phyloP scores from a whole-genome alignment of 2,888 invertebrate species.

The Bedellia somnulentella region DNA sequence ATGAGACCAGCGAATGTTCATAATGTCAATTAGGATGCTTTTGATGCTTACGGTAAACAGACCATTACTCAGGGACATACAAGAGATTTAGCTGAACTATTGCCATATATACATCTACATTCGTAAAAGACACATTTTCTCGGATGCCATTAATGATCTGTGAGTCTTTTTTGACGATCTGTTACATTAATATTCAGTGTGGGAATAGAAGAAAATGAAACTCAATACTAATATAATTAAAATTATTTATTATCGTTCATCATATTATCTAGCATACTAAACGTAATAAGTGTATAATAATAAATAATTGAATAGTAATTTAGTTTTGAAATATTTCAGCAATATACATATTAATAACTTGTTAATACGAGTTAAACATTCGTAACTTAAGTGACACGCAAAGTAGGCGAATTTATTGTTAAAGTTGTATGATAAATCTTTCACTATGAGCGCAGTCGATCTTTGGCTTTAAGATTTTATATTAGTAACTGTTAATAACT shows the following conservation, averaged over 20 bases:
- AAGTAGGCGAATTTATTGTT: conserved; percentile 56
- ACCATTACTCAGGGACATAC: too few relatives aligned
- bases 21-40: too few relatives aligned
- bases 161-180: too few relatives aligned
- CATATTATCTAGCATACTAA: conserved; percentile 64
- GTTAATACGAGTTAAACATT: conserved; percentile 38
- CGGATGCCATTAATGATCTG: too few relatives aligned
- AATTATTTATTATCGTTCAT: conserved; percentile 65
- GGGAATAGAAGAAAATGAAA: not conserved
- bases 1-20: too few relatives aligned
- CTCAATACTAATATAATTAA: conserved; percentile 55
- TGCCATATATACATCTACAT: too few relatives aligned
- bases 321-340: conserved; percentile 57
- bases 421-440: conserved; percentile 37
- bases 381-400: conserved; percentile 42
- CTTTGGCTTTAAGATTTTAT: conserved; percentile 18
- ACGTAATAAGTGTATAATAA: conserved; percentile 64
- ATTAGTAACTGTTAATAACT: conserved; percentile 9
- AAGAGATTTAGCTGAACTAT: too few relatives aligned
- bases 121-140: too few relatives aligned
- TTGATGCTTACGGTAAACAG: too few relatives aligned
- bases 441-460: conserved; percentile 25
- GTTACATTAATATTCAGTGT: too few relatives aligned
- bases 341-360: conserved; percentile 51
- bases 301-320: conserved; percentile 62